phyloP scores from a whole-genome alignment of 2,113 vertebrate species.

The Melanerpes formicivorus region DNA sequence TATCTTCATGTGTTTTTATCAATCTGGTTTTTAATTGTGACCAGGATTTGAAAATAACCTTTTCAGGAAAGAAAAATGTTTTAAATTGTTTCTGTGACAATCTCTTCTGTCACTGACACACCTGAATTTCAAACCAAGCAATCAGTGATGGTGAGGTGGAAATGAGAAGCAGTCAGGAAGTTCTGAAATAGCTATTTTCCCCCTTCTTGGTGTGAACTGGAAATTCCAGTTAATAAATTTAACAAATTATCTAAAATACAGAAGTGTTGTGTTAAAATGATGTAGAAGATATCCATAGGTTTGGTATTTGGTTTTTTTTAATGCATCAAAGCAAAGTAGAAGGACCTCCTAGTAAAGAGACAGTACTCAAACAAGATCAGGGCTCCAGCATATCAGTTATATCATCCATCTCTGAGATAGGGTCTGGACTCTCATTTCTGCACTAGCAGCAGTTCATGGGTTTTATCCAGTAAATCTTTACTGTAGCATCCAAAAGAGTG shows the following conservation, averaged over 20 bases:
- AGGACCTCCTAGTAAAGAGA: background rate
- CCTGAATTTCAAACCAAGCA: too few relatives aligned
- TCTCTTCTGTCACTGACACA: too few relatives aligned
- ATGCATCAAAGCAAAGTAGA: background rate
- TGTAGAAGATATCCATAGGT: background rate
- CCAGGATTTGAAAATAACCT: background rate
- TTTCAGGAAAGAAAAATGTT: background rate
- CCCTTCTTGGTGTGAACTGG: background rate
- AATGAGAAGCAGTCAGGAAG: background rate
- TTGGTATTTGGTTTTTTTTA: background rate
- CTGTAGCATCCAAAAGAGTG: background rate
- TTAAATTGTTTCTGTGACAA: too few relatives aligned
- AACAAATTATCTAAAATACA: background rate
- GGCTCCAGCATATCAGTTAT: background rate
- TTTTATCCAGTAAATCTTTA: background rate
- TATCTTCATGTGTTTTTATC: background rate
- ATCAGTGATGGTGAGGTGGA: background rate
- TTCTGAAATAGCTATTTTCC: background rate
- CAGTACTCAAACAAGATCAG: background rate
- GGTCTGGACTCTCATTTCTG: background rate
- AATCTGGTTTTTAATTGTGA: background rate
- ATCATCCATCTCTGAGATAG: background rate
- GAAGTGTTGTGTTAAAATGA: background rate
- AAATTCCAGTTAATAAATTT: background rate
- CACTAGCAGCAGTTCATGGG: background rate